A percentile compares a stretch with the other conserved stretches of the same genome.
Evolutionary conservation across 2,888 invertebrate species (phyloP).

Genomic region (Drosophila fulvimacula): DNA sequence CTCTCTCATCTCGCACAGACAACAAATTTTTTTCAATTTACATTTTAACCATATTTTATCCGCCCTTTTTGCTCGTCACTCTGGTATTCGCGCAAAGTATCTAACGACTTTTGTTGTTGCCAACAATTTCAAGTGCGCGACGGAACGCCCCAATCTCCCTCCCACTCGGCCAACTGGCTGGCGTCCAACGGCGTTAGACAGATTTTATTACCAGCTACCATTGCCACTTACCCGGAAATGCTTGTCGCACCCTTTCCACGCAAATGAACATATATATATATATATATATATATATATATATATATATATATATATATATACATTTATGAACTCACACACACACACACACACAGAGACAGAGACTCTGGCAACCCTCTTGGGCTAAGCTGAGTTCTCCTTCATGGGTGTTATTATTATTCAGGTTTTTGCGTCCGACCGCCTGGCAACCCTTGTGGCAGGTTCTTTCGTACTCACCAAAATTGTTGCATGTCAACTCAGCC

Average conservation of each 20-base stretch:
- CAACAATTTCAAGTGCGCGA: conserved; percentile 50
- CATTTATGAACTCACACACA: too few relatives aligned
- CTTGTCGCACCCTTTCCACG: conserved; percentile 60
- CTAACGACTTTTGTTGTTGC: conserved; percentile 43
- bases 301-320: too few relatives aligned
- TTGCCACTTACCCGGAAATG: conserved; percentile 75
- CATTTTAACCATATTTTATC: conserved; percentile 69
- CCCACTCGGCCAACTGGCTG: conserved; percentile 23
- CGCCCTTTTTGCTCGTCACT: conserved; percentile 35
- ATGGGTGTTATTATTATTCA: conserved; percentile 50
- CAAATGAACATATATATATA: too few relatives aligned
- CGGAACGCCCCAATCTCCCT: neutral
- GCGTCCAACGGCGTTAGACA: conserved; percentile 60
- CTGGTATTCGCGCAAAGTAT: conserved; percentile 19
- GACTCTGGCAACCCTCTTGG: conserved; percentile 42
- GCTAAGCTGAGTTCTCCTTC: conserved; percentile 18
- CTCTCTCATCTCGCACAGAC: conserved; percentile 24
- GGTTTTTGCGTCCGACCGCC: conserved; percentile 43
- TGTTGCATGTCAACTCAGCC: conserved; percentile 71
- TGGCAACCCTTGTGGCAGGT: conserved; percentile 80
- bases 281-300: too few relatives aligned
- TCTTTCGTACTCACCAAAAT: conserved; percentile 56
- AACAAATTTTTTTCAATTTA: conserved; percentile 69
- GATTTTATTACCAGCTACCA: conserved; percentile 70
- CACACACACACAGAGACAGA: conserved; percentile 10